Evolutionary conservation across 2,113 vertebrate genomes (phyloP), one percentile per base, ranked within the genome.

Genomic region (Silurus glanis): DNA sequence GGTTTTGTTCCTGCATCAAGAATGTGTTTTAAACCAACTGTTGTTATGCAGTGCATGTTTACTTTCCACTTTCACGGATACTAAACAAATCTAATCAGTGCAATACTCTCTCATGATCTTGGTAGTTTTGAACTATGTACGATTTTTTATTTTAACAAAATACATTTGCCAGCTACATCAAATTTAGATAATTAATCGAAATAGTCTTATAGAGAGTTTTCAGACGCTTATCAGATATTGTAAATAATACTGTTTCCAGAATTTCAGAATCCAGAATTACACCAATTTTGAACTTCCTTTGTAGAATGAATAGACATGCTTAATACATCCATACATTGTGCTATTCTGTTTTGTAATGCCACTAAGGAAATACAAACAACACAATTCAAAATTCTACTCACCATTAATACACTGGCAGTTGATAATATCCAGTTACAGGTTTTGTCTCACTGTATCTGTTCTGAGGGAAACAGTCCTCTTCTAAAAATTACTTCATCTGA

Each of bases 381-480:
- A 19, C 76, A 58, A 37, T 80, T 58, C 4, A 80, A 23, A 51
- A 10, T 58, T 87, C 6, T 78, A 87, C 86, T 87, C 10, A 83
- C 85, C 61, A 78, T 83, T 55, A 87, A 83, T 59, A 75, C 55
- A 61, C 14, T 45, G 6, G 10, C 25, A 55, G 56, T 62, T 64
- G 13, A 58, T 78, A 83, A 76, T 53, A 53, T 87, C 80, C 80
- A 82, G 9, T 51, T 59, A 64, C 12, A 12, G 72, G 6, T 49
- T 49, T 49, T 16, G 25, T 47, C 47, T 76, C 28, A 82, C 49
- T 47, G 25, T 56, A 4, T 67, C 28, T 67, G 61, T 19, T 53
- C 45, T 87, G 19, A 25, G 16, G 72, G 13, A 25, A 79, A 55
- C 28, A 23, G 49, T 83, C 85, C 28, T 47, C 58, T 58, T 58